Percentiles rank a stretch among this genome's conserved stretches.
These are phyloP conservation scores for Tillus elongatus DNA, from an alignment of 2,888 invertebrate species.

Conservation along the genomic window DNA sequence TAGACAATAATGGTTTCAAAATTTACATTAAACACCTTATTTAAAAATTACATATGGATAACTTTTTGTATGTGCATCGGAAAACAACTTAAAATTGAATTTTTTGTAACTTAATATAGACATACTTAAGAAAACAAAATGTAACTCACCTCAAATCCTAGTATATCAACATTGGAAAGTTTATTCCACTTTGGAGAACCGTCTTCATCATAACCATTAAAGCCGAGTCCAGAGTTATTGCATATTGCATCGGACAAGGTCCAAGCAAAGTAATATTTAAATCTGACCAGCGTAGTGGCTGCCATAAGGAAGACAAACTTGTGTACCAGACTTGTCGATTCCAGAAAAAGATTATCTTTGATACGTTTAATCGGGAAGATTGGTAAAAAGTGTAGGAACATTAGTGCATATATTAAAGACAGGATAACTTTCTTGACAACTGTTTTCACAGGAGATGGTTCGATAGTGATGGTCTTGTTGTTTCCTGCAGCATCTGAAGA, in stretches of 20 bases:
- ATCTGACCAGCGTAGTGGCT: slow-evolving; percentile 70
- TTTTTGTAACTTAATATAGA: neutral
- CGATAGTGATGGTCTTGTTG: too few species aligned
- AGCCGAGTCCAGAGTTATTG: slow-evolving; percentile 88
- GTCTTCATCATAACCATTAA: slow-evolving; percentile 67
- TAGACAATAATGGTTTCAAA: too few species aligned
- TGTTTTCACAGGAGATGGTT: slow-evolving; percentile 63
- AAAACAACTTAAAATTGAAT: neutral
- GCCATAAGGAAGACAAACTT: slow-evolving; percentile 67
- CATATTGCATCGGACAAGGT: slow-evolving; percentile 89
- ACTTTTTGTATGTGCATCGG: too few species aligned
- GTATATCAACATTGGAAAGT: slow-evolving; percentile 82
- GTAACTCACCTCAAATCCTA: slow-evolving; percentile 65
- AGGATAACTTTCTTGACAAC: slow-evolving; percentile 65
- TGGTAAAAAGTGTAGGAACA: slow-evolving; percentile 62
- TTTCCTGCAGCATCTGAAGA: too few species aligned
- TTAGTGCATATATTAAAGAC: slow-evolving; percentile 60
- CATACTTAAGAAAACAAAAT: neutral
- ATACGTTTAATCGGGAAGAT: slow-evolving; percentile 61
- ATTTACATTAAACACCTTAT: too few species aligned
- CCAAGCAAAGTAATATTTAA: slow-evolving; percentile 98
- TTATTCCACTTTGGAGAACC: slow-evolving; percentile 83
- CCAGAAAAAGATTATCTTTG: slow-evolving; percentile 59
- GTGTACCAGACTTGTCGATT: slow-evolving; percentile 48
- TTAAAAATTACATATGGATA: too few species aligned